These are phyloP conservation scores for Barnardius zonarius DNA, from an alignment of 2,113 vertebrate genomes.

Conservation along the genomic window DNA sequence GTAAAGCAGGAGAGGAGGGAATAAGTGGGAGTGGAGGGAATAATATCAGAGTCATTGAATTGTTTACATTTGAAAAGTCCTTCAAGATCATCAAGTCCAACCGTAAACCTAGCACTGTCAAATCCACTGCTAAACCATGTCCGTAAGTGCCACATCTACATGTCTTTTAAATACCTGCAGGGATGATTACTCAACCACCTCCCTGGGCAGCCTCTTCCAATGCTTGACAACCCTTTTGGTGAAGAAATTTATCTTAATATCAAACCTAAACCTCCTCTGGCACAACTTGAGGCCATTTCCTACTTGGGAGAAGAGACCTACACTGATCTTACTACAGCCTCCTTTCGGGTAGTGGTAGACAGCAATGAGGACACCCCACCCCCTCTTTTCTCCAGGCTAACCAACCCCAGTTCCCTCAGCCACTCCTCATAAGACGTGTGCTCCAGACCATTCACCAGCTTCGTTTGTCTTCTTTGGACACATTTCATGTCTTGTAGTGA, in stretches of 20 bases:
- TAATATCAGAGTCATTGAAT: not conserved
- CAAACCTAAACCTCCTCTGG: not conserved
- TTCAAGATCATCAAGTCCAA: not conserved
- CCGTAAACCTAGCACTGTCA: not conserved
- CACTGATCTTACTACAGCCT: not conserved
- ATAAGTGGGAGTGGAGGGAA: not conserved
- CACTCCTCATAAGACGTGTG: not conserved
- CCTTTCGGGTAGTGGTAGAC: not conserved
- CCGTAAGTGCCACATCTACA: not conserved
- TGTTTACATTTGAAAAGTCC: not conserved
- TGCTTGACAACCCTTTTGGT: not conserved
- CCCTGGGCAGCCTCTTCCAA: not conserved
- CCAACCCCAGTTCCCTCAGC: not conserved
- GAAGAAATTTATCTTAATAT: not conserved
- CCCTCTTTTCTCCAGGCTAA: not conserved
- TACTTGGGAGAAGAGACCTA: not conserved
- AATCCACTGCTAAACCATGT: not conserved
- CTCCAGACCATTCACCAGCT: not conserved
- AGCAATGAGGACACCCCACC: not conserved
- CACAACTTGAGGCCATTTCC: not conserved
- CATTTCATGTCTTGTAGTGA: accelerated
- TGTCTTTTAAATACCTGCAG: not conserved
- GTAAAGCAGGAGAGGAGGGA: not conserved
- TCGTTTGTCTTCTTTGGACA: not conserved
- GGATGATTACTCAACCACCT: not conserved